Evolutionary conservation across 1,140 invertebrate genomes (phyloP).

Genomic region (Zaprionus davidi): DNA sequence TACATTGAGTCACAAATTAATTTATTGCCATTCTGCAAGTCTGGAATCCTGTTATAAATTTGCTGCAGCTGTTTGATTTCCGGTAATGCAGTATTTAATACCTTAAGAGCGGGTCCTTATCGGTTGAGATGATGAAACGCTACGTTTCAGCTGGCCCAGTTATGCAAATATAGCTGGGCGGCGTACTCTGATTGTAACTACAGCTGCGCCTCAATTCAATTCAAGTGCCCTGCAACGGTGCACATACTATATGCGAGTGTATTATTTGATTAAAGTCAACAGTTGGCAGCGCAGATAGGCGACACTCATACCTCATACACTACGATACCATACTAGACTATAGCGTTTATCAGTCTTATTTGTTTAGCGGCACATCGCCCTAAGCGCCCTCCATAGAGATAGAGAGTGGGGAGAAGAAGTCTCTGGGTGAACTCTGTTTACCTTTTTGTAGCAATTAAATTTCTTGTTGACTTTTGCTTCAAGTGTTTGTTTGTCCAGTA

Average conservation of each 20-base stretch:
- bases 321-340: constrained; percentile 15
- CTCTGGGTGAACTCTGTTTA: constrained; percentile 42
- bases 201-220: constrained; percentile 57
- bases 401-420: not conserved
- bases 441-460: constrained; percentile 65
- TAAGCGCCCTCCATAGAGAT: constrained; percentile 34
- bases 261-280: constrained; percentile 71
- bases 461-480: constrained; percentile 53
- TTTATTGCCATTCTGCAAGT: constrained; percentile 26
- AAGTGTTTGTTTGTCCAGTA: constrained; percentile 48
- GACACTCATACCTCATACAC: constrained; percentile 11
- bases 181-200: constrained; percentile 59
- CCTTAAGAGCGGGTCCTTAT: constrained; percentile 23
- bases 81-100: constrained; percentile 1
- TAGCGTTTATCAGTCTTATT: constrained; percentile 68
- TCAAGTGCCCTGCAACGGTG: constrained; percentile 32
- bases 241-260: constrained; percentile 18
- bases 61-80: constrained; percentile 30
- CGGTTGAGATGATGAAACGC: constrained; percentile 10
- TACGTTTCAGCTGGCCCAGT: constrained; percentile 42
- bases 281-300: constrained; percentile 35
- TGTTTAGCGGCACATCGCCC: constrained; percentile 61
- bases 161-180: constrained; percentile 57
- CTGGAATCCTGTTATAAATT: constrained; percentile 1
- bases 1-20: constrained; percentile 11